These are phyloP conservation scores for Patella ulyssiponensis DNA, from an alignment of 2,888 invertebrate species.

Conservation along the genomic window DNA sequence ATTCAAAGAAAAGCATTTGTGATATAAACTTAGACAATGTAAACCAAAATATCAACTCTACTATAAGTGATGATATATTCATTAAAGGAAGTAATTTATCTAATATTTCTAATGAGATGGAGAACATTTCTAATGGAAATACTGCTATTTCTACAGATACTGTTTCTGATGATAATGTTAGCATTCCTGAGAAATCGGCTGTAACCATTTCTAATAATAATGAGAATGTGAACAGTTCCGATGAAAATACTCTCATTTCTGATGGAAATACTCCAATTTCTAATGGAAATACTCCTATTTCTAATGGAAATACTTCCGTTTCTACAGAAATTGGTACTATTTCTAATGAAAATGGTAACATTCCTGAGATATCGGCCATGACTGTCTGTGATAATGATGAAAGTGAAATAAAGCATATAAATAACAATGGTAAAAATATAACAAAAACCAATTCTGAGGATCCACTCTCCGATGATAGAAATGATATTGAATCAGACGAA, in stretches of 20 bases:
- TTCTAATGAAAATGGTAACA: background rate
- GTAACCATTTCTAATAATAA: background rate
- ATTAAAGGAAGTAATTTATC: background rate
- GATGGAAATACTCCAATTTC: background rate
- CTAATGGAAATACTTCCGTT: background rate
- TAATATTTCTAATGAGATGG: background rate
- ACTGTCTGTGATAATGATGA: background rate
- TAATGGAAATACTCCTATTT: background rate
- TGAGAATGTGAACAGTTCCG: background rate
- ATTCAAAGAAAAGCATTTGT: no score
- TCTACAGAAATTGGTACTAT: background rate
- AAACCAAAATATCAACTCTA: no score
- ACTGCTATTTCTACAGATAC: background rate
- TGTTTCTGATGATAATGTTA: background rate
- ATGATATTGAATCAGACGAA: conserved; percentile 22
- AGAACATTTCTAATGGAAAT: background rate
- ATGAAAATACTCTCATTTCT: background rate
- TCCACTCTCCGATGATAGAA: background rate
- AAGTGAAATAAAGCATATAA: background rate
- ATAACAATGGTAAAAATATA: conserved; percentile 8
- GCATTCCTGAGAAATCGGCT: background rate
- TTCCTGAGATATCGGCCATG: background rate
- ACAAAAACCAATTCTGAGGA: background rate
- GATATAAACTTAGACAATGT: no score
- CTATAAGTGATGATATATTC: no score